phyloP scores from a whole-genome alignment of 2,797 vertebrate genomes.

The Rhyacichthys aspro region DNA sequence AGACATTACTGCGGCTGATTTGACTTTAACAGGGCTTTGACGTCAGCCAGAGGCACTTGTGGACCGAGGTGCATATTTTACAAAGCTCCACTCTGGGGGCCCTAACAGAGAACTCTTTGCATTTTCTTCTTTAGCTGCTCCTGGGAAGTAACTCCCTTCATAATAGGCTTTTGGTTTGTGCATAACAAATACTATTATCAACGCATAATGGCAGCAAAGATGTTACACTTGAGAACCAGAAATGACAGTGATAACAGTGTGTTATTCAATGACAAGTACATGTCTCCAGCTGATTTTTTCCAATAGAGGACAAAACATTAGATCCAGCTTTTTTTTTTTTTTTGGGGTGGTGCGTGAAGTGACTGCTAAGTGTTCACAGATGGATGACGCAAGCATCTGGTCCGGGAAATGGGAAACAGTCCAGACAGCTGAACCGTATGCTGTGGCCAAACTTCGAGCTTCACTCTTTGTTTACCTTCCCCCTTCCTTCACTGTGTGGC shows the following conservation, averaged over 20 bases:
- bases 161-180: conserved; percentile 6
- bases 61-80: conserved; percentile 48
- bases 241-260: no score
- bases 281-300: no score
- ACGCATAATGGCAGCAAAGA: not conserved
- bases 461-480: conserved; percentile 35
- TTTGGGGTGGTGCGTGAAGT: no score
- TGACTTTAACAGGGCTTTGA: conserved; percentile 62
- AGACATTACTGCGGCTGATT: conserved; percentile 46
- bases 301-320: no score
- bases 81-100: conserved; percentile 33
- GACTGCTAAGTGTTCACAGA: conserved; percentile 47
- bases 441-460: conserved; percentile 40
- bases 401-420: conserved; percentile 43
- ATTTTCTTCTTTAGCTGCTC: conserved; percentile 13
- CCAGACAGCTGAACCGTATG: conserved; percentile 48
- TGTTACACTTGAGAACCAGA: no score
- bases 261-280: no score
- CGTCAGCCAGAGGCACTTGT: conserved; percentile 49
- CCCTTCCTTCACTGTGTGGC: conserved; percentile 13
- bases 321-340: not conserved
- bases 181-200: conserved; percentile 14
- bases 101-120: conserved; percentile 26
- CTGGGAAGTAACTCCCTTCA: conserved; percentile 7
- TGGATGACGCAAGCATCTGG: conserved; percentile 52